phyloP scores from a whole-genome alignment of 2,888 invertebrate species.

The Ceriagrion tenellum region DNA sequence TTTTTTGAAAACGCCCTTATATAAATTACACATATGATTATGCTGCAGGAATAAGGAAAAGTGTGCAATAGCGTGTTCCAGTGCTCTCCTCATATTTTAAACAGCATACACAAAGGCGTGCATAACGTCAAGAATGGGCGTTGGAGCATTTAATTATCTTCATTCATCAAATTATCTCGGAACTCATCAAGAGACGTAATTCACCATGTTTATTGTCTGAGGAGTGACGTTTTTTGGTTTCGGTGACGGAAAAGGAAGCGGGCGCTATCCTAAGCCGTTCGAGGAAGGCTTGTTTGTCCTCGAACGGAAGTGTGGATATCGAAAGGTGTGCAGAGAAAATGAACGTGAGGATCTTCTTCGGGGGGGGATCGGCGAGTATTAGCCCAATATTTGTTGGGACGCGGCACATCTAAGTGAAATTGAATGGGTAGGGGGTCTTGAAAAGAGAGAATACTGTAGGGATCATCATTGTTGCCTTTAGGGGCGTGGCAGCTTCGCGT shows the following conservation, averaged over 20 bases:
- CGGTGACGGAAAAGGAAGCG: neutral
- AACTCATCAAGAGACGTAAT: neutral
- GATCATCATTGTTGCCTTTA: neutral
- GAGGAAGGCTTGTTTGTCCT: neutral
- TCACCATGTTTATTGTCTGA: neutral
- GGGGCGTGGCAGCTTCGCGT: conserved; percentile 63
- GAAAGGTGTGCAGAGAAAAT: neutral
- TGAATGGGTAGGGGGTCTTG: neutral
- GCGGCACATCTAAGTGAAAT: neutral
- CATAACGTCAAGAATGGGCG: neutral
- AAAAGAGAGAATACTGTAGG: neutral
- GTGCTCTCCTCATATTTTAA: neutral
- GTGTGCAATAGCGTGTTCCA: neutral
- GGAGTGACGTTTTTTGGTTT: conserved; percentile 29
- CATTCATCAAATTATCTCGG: neutral
- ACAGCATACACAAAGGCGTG: neutral
- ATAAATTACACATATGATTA: neutral
- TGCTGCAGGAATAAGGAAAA: neutral
- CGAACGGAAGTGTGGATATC: neutral
- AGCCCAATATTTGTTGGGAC: neutral
- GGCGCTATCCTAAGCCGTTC: neutral
- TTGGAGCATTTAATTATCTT: neutral
- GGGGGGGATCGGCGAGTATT: neutral
- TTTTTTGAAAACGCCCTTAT: neutral
- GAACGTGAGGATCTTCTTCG: neutral